Percentiles rank a stretch among this genome's conserved stretches.
Evolutionary conservation across 2,797 vertebrate genomes (phyloP).

Genomic region (Synanceia verrucosa): DNA sequence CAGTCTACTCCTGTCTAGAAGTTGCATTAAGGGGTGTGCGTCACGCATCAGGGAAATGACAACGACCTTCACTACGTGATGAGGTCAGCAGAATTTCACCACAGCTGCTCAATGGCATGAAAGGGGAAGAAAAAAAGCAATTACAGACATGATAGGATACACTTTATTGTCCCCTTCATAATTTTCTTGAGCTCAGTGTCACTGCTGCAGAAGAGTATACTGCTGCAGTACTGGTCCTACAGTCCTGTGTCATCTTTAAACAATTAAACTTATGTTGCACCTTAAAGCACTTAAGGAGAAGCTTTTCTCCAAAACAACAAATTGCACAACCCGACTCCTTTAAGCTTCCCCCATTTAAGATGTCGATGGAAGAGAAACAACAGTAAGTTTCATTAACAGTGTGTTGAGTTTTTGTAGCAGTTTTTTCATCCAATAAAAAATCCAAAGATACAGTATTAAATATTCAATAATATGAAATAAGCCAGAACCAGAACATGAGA

Average conservation of each 20-base stretch:
- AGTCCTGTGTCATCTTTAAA: neutral
- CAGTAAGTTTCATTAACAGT: too few relatives aligned
- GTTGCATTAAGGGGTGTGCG: neutral
- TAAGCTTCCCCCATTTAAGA: neutral
- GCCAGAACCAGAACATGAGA: neutral
- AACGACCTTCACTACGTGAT: neutral
- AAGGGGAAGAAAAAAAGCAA: neutral
- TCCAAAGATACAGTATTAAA: neutral
- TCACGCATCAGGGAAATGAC: neutral
- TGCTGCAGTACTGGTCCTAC: too few relatives aligned
- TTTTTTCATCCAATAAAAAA: neutral
- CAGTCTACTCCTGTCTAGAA: neutral
- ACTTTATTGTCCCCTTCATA: neutral
- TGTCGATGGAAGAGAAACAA: neutral
- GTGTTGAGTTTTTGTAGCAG: too few relatives aligned
- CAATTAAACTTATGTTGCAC: neutral
- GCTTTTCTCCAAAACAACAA: too few relatives aligned
- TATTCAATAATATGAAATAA: neutral
- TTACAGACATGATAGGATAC: neutral
- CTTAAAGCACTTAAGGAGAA: neutral
- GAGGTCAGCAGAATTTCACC: neutral
- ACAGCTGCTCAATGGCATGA: neutral
- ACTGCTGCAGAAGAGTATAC: too few relatives aligned
- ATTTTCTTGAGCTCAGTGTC: neutral
- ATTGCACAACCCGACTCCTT: neutral